A percentile compares a stretch with the other conserved stretches of the same genome.
Conservation (phyloP, 2,888 invertebrate species). For the Laothoe populi region DNA sequence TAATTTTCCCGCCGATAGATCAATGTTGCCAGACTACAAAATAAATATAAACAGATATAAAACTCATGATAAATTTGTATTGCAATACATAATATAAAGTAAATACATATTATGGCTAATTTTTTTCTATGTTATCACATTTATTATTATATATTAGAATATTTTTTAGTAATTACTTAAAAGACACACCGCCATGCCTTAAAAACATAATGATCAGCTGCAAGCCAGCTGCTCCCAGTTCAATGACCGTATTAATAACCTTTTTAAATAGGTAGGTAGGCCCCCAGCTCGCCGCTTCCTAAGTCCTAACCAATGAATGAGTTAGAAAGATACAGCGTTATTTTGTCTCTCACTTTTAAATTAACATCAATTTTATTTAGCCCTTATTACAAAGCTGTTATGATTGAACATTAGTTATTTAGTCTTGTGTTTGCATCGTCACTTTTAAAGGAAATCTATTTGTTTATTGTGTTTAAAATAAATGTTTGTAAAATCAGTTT, state of each 20-base stretch:
- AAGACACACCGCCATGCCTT: neutral
- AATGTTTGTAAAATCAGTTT: constrained; percentile 60
- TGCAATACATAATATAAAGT: no score
- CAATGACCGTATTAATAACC: constrained; percentile 47
- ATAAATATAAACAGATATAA: no score
- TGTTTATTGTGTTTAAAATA: constrained; percentile 45
- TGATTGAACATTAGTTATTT: neutral
- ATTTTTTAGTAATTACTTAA: neutral
- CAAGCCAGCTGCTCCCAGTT: constrained; percentile 50
- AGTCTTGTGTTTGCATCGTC: constrained; percentile 4
- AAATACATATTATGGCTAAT: no score
- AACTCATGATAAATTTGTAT: no score
- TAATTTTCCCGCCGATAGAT: neutral
- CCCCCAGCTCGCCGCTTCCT: no score
- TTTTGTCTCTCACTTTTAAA: constrained; percentile 1
- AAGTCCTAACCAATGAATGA: neutral
- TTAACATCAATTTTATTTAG: constrained; percentile 1
- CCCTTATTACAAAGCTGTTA: neutral
- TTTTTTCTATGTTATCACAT: no score
- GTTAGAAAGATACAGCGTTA: neutral
- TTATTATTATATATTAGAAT: no score
- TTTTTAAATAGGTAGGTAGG: no score
- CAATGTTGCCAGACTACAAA: neutral
- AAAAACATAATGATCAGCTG: constrained; percentile 32
- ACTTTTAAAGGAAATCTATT: constrained; percentile 36